These are phyloP conservation scores for Gandaritis pyraliata DNA, from an alignment of 2,888 invertebrate genomes.

Conservation along the genomic window DNA sequence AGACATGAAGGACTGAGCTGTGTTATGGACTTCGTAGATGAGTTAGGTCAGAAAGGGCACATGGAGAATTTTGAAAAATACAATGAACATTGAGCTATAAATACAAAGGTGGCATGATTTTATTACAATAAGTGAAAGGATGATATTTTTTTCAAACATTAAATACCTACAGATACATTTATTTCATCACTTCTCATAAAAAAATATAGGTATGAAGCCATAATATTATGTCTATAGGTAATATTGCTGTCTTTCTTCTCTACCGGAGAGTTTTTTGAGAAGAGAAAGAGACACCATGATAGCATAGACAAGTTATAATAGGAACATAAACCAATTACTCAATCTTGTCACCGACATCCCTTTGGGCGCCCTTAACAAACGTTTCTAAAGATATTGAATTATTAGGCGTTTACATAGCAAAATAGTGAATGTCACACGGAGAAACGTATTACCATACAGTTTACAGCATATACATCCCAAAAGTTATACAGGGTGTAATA, in stretches of 20 bases:
- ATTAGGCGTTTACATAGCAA: not conserved
- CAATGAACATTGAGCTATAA: too few relatives aligned
- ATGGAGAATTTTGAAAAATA: too few relatives aligned
- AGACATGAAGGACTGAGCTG: constrained; percentile 50
- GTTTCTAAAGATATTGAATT: not conserved
- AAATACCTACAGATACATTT: too few relatives aligned
- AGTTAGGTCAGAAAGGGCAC: constrained; percentile 2
- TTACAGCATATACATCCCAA: too few relatives aligned
- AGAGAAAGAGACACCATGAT: not conserved
- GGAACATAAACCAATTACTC: constrained; percentile 16
- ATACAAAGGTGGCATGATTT: too few relatives aligned
- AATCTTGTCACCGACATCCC: constrained; percentile 16
- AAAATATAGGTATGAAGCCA: too few relatives aligned
- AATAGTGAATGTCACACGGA: not conserved
- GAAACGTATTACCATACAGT: too few relatives aligned
- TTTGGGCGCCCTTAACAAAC: not conserved
- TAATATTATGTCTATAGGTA: not conserved
- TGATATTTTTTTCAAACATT: too few relatives aligned
- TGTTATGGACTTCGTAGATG: constrained; percentile 28
- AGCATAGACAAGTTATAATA: not conserved
- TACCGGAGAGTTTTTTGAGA: not conserved
- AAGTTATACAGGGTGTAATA: too few relatives aligned
- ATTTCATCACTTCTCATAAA: too few relatives aligned
- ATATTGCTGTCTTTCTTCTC: not conserved
- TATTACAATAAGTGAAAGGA: too few relatives aligned